These are phyloP conservation scores for Galeopsomyia nigrocyanea DNA, from an alignment of 2,888 invertebrate species.

Conservation along the genomic window DNA sequence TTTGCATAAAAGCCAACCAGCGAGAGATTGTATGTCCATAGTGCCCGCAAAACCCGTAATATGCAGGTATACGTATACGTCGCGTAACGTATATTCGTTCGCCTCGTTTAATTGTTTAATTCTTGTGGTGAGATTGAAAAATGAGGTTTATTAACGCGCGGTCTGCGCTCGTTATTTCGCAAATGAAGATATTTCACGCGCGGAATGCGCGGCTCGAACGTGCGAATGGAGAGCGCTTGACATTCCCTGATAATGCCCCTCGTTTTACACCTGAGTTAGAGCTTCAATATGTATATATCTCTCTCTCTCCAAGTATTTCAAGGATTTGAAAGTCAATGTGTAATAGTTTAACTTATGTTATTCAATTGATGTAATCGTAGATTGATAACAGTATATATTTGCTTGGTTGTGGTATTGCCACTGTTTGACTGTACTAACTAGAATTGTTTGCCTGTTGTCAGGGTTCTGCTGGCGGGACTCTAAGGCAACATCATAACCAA, in stretches of 20 bases:
- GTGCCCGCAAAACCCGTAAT: neutral
- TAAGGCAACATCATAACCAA: constrained; percentile 47
- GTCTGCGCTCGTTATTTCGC: constrained; percentile 8
- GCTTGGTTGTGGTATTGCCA: too few relatives aligned
- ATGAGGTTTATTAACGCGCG: constrained; percentile 1
- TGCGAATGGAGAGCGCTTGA: too few relatives aligned
- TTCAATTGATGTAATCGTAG: too few relatives aligned
- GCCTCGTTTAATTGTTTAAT: constrained; percentile 10
- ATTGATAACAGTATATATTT: too few relatives aligned
- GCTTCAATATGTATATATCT: neutral
- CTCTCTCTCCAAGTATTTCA: neutral
- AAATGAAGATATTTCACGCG: constrained; percentile 32
- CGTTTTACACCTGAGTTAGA: neutral
- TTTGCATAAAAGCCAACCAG: constrained; percentile 38
- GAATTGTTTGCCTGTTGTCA: constrained; percentile 41
- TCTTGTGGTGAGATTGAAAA: neutral
- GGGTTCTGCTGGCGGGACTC: constrained; percentile 64
- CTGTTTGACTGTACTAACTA: too few relatives aligned
- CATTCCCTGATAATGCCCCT: too few relatives aligned
- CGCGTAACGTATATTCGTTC: neutral
- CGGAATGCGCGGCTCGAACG: neutral
- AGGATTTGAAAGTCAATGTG: neutral
- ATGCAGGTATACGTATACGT: neutral
- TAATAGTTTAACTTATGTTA: too few relatives aligned
- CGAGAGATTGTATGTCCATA: neutral